phyloP scores from a whole-genome alignment of 2,113 vertebrate species.

The Otocyon megalotis region DNA sequence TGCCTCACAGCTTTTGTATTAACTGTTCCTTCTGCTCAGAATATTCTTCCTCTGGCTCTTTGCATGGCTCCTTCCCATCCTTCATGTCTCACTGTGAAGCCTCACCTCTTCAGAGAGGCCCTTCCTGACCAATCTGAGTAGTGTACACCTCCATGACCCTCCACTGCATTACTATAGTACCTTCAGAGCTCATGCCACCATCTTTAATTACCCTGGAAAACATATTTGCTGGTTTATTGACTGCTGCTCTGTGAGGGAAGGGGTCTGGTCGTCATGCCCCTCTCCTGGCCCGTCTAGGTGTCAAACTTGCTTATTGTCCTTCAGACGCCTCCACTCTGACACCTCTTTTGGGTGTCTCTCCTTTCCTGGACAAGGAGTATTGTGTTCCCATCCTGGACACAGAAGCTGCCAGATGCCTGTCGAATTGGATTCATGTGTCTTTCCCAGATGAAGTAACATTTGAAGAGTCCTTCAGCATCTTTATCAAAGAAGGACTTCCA shows the following conservation, averaged over 20 bases:
- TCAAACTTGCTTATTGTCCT: not conserved
- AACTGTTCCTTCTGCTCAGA: not conserved
- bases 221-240: not conserved
- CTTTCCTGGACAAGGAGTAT: not conserved
- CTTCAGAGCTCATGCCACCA: not conserved
- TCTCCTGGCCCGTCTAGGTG: not conserved
- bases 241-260: not conserved
- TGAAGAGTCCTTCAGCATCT: not conserved
- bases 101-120: not conserved
- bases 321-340: not conserved
- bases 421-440: not conserved
- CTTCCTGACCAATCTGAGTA: not conserved
- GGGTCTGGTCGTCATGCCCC: not conserved
- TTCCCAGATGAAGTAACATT: not conserved
- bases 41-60: not conserved
- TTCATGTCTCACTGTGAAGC: not conserved
- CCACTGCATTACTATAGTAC: not conserved
- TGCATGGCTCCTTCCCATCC: not conserved
- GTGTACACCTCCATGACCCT: not conserved
- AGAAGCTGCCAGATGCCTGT: not conserved
- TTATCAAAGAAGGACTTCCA: conserved; percentile 22
- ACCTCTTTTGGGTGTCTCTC: not conserved
- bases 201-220: not conserved
- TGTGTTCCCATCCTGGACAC: not conserved
- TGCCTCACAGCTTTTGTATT: not conserved